These are phyloP conservation scores for Scolopax mira DNA, from an alignment of 2,113 vertebrate genomes.

Conservation along the genomic window DNA sequence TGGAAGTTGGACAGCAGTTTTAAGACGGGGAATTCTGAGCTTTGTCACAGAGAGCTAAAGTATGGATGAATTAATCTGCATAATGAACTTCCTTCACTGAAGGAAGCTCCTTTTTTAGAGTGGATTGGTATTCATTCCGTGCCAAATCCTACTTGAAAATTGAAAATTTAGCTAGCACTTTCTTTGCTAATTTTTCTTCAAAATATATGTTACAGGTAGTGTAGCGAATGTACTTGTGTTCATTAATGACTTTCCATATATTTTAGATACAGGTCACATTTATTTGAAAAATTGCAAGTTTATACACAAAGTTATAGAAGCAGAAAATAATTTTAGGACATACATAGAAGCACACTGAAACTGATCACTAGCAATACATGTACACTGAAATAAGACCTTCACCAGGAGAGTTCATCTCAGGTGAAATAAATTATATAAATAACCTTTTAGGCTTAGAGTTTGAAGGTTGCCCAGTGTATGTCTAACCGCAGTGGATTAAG, in stretches of 20 bases:
- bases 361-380: not conserved
- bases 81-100: not conserved
- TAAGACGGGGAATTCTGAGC: not conserved
- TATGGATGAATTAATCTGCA: not conserved
- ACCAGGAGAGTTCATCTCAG: not conserved
- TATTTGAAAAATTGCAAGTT: constrained; percentile 64
- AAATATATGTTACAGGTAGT: not conserved
- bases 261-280: constrained; percentile 50
- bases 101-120: not conserved
- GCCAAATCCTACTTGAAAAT: not conserved
- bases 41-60: not conserved
- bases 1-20: not conserved
- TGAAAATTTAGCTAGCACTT: not conserved
- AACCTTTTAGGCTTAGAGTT: constrained; percentile 22
- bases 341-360: not conserved
- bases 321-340: not conserved
- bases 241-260: constrained; percentile 3
- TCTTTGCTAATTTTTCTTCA: not conserved
- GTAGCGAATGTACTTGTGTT: not conserved
- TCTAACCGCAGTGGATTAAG: not conserved
- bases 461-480: not conserved
- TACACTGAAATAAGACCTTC: not conserved
- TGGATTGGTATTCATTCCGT: not conserved
- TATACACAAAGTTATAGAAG: constrained; percentile 36
- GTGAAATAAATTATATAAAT: constrained; percentile 73